Evolutionary conservation across 1,140 invertebrate species (phyloP), one percentile per base, ranked within the genome.

Genomic region (Zaprionus lachaisei): DNA sequence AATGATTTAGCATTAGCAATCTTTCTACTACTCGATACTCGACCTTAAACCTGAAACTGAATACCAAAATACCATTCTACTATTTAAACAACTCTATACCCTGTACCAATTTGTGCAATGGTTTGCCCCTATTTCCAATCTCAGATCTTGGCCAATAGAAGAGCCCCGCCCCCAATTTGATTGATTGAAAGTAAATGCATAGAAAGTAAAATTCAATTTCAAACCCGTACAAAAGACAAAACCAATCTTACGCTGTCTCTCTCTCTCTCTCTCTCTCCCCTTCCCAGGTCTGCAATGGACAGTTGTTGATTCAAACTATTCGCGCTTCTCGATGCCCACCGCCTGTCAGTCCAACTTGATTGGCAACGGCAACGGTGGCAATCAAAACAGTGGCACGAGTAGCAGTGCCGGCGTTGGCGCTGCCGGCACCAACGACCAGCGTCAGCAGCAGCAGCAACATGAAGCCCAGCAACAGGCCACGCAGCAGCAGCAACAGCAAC

Each of bases 251-350:
- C 86, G 86, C 83, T 89, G 82, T 91, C 90, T 90, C 91, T 91
- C 74, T 79, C 79, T 83, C 71, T 75, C 20, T 20, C 71, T 75
- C 84, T 78, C 89, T 93, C 90, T 92, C 92, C 90, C 90, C 85
- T 91, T 95, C 94, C 93, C 94, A 95, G 95, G 95, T 94, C 94
- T 95, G 93, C 95, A 95, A 94, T 95, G 95, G 95, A 95, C 95
- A 92, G 94, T 95, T 93, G 94, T 95, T 94, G 95, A 95, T 93
- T 94, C 95, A 92, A 94, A 94, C 92, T 95, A 95, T 93, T 94
- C 94, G 90, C 94, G 94, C 93, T 95, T 95, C 93, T 94, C 94
- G 93, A 92, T 94, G 93, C 94, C 94, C 84, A 93, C 94, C 87
- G 93, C 94, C 87, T 94, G 94, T 93, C 94, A 94, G 93, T 92